Evolutionary conservation across 2,797 vertebrate species (phyloP), one percentile per base, ranked within the genome.

Genomic region (Lagorchestes hirsutus): DNA sequence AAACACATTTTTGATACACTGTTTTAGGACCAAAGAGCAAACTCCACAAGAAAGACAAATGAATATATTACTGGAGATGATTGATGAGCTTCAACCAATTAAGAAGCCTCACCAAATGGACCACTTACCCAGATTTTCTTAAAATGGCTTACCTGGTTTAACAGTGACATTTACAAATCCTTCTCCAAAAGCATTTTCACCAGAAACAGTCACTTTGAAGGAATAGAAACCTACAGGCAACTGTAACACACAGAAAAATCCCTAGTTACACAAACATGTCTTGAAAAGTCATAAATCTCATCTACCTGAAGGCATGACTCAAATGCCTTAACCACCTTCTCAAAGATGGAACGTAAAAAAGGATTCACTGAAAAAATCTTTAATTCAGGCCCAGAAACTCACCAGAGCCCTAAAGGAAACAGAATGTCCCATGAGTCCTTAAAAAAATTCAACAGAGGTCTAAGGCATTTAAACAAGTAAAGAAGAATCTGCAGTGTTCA

Each of bases 101-200:
- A 40, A 18, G 54, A 59, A 28, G n/a, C 28, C 29, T 40, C n/a
- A 74, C n/a, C n/a, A 74, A 74, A 67, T 67, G 67, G 34, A 74
- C 67, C 6, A 46, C 67, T 40, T 46, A 5, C 5, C 18, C 5
- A n/a, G 9, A 1, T 9, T 96, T 96, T 50, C 92, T 67, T 34
- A 94, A 93, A 93, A 9, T 82, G 55, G 96, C 97, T 98, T 98
- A 99, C 99, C 99, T 98, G 99, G 98, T 93, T 98, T 97, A 90
- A 99, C 98, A 0, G 99, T 99, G 96, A 99, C 97, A 94, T 99
- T 99, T 92, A 99, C 98, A 97, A 98, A 98, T 95, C 98, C 98
- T 98, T 99, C 99, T 92, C 99, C 99, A 97, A 98, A 98, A 55
- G 98, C 98, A 29, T 97, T 98, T 92, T 98, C 98, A 97, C 98